Evolutionary conservation across 2,888 invertebrate genomes (phyloP), one percentile per base, ranked within the genome.

Genomic region (Cataglyphis livida): DNA sequence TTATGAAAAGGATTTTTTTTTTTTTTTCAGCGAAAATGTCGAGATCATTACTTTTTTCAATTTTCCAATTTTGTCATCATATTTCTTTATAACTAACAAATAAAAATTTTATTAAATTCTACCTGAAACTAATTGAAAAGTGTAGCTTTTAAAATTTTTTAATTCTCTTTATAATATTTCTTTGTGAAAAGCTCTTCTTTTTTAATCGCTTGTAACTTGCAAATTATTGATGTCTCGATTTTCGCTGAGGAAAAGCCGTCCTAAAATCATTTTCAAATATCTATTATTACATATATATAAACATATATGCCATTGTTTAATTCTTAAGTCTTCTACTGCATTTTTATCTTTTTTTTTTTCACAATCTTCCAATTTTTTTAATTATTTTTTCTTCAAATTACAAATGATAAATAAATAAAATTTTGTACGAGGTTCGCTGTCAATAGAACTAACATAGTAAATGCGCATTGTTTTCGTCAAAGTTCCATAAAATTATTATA

Each of bases 301-400:
- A 51, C 12, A 3, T 48, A 44, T 44, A 44, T 44, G 15, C 7
- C 18, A 48, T 44, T 48, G 1, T 48, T 48, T 48, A 48, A 48
- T 18, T 44, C 10, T 6, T 38, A 15, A 21, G 3, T 15, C 62
- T 3, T 18, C 21, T 6, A 57, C 1, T 41, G 5, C 9, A 10
- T 32, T 41, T 41, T 61, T 5, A 59, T 73, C 28, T 28, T 74
- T 74, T 62, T 15, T 41, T 74, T 41, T 74, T 74, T 62, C 15
- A 32, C 3, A 51, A 51, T n/a, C 7, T n/a, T 32, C 4, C 12
- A 38, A 12, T 21, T 12, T 5, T 51, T 10, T n/a, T 61, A 32
- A 41, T 25, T 35, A n/a, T 21, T 12, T 5, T 51, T 10, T 9
- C 32, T 4, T 25, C 9, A n/a, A 32, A 41, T 25, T 3, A 59